Conservation (phyloP, 2,888 invertebrate genomes). For the Liodrosophila aerea region DNA sequence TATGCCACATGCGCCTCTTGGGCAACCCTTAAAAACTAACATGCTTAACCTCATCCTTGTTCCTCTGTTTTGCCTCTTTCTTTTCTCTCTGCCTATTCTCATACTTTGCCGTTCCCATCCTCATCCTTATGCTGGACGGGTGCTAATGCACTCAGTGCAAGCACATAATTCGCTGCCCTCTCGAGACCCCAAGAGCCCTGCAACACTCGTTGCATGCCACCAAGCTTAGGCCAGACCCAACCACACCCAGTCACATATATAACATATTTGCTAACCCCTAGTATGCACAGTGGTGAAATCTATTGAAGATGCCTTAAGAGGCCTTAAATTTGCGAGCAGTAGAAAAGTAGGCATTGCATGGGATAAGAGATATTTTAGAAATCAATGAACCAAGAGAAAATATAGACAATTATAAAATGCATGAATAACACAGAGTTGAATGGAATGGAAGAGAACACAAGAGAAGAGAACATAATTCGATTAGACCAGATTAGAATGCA, state of each 20-base stretch:
- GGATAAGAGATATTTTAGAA: no score
- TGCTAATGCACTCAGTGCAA: conserved; percentile 76
- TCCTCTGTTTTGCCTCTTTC: not conserved
- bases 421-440: no score
- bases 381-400: no score
- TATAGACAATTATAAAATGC: no score
- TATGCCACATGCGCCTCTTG: conserved; percentile 46
- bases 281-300: conserved; percentile 25
- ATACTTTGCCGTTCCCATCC: conserved; percentile 20
- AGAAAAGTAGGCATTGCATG: no score
- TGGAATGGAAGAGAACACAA: no score
- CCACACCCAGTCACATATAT: conserved; percentile 17
- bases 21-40: conserved; percentile 71
- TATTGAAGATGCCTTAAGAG: no score
- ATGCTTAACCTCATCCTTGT: conserved; percentile 50
- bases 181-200: conserved; percentile 47
- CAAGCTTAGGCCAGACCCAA: conserved; percentile 30
- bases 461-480: no score
- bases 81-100: conserved; percentile 3
- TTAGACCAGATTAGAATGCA: no score
- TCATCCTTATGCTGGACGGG: conserved; percentile 47
- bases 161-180: conserved; percentile 75
- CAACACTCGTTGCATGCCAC: conserved; percentile 51
- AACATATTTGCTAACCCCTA: conserved; percentile 31
- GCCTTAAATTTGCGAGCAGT: no score